Conservation (phyloP, 2,888 invertebrate genomes). For the Caenorhabditis japonica region DNA sequence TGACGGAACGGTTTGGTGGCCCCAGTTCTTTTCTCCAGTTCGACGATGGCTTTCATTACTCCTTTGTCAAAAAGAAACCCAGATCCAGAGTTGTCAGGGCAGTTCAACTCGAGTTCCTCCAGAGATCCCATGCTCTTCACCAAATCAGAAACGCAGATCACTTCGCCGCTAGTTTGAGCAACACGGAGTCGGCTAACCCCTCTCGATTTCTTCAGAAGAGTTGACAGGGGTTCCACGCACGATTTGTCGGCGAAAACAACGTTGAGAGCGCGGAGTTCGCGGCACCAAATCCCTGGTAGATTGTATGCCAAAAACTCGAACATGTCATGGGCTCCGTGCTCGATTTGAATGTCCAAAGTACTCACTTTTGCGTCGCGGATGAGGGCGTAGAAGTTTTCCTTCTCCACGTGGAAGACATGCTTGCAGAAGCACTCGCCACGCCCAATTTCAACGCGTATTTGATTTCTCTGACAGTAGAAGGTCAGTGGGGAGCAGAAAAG, state of each 20-base stretch:
- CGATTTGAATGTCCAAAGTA: conserved; percentile 4
- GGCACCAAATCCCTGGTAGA: conserved; percentile 9
- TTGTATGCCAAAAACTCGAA: conserved; percentile 8
- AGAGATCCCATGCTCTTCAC: not conserved
- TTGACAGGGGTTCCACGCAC: not conserved
- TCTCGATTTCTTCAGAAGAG: conserved; percentile 1
- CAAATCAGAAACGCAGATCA: not conserved
- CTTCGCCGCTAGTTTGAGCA: not conserved
- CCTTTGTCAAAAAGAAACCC: not conserved
- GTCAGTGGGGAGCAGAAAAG: not conserved
- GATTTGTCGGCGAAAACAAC: not conserved
- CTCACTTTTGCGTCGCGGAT: not conserved
- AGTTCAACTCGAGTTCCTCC: conserved; percentile 10
- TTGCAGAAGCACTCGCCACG: conserved; percentile 1
- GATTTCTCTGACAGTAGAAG: not conserved
- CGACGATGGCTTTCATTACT: not conserved
- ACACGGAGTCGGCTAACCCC: conserved; percentile 4
- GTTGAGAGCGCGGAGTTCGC: not conserved
- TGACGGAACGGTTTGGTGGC: conserved; percentile 5
- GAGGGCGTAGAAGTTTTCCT: not conserved
- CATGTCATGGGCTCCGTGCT: not conserved
- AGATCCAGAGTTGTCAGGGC: conserved; percentile 1
- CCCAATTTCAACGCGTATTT: conserved; percentile 1
- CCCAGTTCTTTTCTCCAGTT: not conserved
- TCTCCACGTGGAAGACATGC: conserved; percentile 1